A percentile compares a stretch with the other conserved stretches of the same genome.
Evolutionary conservation across 2,113 vertebrate genomes (phyloP).

Genomic region (Alexandromys fortis): DNA sequence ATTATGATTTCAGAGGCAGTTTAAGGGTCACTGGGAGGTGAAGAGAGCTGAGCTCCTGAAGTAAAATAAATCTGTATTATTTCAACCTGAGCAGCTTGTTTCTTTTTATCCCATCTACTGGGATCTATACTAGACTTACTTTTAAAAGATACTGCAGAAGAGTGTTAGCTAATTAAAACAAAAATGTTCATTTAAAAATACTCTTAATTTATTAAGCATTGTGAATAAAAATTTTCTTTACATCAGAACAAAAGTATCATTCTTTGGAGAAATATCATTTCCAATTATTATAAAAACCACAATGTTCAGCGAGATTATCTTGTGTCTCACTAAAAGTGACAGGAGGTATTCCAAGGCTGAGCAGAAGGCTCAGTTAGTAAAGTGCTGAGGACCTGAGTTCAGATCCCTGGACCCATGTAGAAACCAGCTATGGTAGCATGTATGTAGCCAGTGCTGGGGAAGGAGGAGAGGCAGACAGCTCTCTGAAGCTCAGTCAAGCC

Average conservation of each 20-base stretch:
- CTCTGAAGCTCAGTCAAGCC: not conserved
- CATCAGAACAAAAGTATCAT: not conserved
- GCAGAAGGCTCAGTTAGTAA: not conserved
- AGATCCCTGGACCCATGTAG: not conserved
- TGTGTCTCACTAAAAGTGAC: not conserved
- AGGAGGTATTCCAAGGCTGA: not conserved
- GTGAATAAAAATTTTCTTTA: conserved; percentile 2
- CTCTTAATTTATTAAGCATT: not conserved
- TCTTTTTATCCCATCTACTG: not conserved
- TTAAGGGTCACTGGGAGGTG: not conserved
- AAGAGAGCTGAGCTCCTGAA: not conserved
- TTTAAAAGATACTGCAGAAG: not conserved
- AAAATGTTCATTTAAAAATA: conserved; percentile 15
- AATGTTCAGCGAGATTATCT: not conserved
- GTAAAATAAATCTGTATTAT: not conserved
- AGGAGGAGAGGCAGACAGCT: not conserved
- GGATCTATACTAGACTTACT: not conserved
- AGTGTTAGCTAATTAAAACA: not conserved
- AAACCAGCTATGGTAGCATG: not conserved
- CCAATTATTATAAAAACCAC: conserved; percentile 23
- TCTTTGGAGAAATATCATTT: not conserved
- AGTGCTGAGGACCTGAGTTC: not conserved
- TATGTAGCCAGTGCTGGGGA: not conserved
- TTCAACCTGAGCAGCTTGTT: not conserved
- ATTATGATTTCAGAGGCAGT: not conserved